phyloP scores from a whole-genome alignment of 2,797 vertebrate species.

The Lithobates pipiens region DNA sequence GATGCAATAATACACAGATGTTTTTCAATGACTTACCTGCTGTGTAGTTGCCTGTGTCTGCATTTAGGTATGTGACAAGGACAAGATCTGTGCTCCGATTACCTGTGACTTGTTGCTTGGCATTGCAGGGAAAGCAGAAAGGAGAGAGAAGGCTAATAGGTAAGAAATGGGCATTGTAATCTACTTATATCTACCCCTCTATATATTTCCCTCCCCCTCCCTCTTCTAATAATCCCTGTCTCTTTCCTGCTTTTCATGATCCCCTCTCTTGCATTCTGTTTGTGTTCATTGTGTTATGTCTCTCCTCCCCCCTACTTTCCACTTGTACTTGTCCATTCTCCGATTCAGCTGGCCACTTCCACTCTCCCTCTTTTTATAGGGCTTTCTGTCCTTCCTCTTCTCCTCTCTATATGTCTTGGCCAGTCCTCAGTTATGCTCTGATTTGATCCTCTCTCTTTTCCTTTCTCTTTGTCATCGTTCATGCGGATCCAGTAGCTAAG shows the following conservation, averaged over 20 bases:
- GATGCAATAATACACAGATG: conserved; percentile 11
- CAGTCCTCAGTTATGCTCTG: neutral
- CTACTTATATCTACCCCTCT: conserved; percentile 22
- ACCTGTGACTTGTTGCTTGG: conserved; percentile 48
- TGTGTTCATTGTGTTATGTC: conserved; percentile 16
- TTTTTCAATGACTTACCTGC: conserved; percentile 40
- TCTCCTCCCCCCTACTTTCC: conserved; percentile 8
- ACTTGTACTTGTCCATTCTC: conserved; percentile 25
- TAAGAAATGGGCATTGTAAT: conserved; percentile 24
- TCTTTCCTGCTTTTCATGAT: conserved; percentile 10
- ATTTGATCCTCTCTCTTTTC: neutral
- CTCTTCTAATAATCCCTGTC: conserved; percentile 34
- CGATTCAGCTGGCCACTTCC: neutral
- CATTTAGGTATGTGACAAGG: conserved; percentile 8
- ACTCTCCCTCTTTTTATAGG: neutral
- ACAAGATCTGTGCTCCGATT: conserved; percentile 17
- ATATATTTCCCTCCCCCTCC: conserved; percentile 8
- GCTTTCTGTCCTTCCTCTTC: neutral
- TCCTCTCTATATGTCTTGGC: neutral
- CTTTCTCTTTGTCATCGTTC: neutral
- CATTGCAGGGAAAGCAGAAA: conserved; percentile 13
- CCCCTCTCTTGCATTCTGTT: conserved; percentile 19
- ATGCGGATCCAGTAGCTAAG: neutral
- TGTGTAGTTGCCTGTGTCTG: conserved; percentile 40
- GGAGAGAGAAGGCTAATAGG: conserved; percentile 13